These are phyloP conservation scores for Malachius bipustulatus DNA, from an alignment of 2,888 invertebrate species.

Conservation along the genomic window DNA sequence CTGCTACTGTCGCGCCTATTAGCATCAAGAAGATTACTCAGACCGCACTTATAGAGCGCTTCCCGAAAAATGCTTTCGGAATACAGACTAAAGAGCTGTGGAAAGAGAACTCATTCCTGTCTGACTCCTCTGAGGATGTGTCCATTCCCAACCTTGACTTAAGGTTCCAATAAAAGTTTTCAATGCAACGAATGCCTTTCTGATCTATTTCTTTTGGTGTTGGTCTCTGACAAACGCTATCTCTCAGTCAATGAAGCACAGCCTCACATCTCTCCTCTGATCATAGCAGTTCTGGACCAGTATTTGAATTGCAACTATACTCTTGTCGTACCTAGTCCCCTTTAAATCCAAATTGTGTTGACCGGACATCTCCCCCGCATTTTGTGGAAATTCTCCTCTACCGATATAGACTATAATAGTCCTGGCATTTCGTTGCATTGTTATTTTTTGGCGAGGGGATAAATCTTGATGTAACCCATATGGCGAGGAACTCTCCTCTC, in stretches of 20 bases:
- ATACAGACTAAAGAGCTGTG: slow-evolving; percentile 14
- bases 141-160: slow-evolving; percentile 8
- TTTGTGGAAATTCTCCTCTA: slow-evolving; percentile 9
- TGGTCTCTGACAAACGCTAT: slow-evolving; percentile 12
- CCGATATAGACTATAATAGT: slow-evolving; percentile 4
- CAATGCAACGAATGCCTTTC: slow-evolving; percentile 9
- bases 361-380: slow-evolving; percentile 6
- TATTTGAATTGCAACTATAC: slow-evolving; percentile 8
- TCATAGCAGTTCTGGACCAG: slow-evolving; percentile 10
- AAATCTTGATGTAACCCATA: slow-evolving; percentile 11
- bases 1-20: slow-evolving; percentile 46
- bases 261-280: too few relatives aligned
- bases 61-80: slow-evolving; percentile 14
- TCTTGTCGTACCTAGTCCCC: slow-evolving; percentile 9
- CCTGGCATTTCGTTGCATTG: slow-evolving; percentile 11
- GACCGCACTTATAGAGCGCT: slow-evolving; percentile 8
- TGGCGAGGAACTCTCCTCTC: slow-evolving; percentile 5
- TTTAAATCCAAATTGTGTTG: slow-evolving; percentile 10
- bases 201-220: slow-evolving; percentile 12
- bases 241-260: too few relatives aligned
- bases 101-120: slow-evolving; percentile 13
- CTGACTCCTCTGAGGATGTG: slow-evolving; percentile 13
- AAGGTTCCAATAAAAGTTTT: slow-evolving; percentile 12
- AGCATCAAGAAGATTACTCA: slow-evolving; percentile 22
- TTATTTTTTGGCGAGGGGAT: slow-evolving; percentile 10